Conservation (phyloP, 2,113 vertebrate species). For the Oreotrochilus melanogaster region DNA sequence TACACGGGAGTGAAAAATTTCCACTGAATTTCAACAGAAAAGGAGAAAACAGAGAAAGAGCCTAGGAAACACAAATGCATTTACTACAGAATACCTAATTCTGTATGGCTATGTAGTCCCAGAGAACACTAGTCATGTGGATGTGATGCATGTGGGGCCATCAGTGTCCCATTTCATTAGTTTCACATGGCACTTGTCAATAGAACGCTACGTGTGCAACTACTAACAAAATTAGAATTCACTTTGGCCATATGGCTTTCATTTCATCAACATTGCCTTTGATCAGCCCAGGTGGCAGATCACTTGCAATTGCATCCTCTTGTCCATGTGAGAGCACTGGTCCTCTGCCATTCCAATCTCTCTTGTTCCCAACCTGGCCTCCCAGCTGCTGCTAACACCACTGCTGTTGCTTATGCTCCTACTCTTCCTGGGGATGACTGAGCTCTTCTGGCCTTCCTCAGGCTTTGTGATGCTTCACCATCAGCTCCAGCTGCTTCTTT, state of each 20-base stretch:
- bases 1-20: not conserved
- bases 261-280: not conserved
- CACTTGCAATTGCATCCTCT: not conserved
- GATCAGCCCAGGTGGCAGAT: not conserved
- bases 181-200: not conserved
- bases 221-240: not conserved
- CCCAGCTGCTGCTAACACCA: not conserved
- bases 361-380: accelerated
- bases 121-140: not conserved
- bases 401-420: accelerated
- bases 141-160: not conserved
- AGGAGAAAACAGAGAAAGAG: not conserved
- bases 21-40: not conserved
- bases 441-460: not conserved
- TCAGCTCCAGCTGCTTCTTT: not conserved
- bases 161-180: not conserved
- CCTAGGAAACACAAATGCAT: not conserved
- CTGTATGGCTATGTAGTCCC: not conserved
- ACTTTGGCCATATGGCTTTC: not conserved
- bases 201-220: not conserved
- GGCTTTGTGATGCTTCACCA: not conserved
- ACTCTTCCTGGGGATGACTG: not conserved
- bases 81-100: not conserved
- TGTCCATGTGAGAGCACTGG: not conserved
- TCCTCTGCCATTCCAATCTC: not conserved